Conservation (phyloP, 2,113 vertebrate species). For the Zootoca vivipara region DNA sequence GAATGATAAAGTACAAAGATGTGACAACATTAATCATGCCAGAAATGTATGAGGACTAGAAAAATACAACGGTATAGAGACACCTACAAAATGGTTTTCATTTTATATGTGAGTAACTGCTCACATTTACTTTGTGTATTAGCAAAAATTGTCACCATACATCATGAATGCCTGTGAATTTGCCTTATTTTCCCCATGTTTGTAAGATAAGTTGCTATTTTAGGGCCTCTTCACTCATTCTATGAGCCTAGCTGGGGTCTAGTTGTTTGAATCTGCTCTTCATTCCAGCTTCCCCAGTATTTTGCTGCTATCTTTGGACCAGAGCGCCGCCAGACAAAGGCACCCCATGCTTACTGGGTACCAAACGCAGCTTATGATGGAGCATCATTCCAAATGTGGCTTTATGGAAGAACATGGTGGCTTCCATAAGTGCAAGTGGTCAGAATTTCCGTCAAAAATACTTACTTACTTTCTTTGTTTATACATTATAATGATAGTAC, state of each 20-base stretch:
- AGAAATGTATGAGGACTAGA: not conserved
- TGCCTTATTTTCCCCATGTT: not conserved
- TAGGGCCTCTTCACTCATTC: not conserved
- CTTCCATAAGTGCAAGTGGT: no score
- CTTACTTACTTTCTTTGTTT: no score
- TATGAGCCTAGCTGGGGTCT: not conserved
- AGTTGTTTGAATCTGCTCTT: not conserved
- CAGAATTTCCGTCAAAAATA: no score
- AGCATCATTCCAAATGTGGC: no score
- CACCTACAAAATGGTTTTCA: slow-evolving; percentile 20
- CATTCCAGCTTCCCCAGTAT: not conserved
- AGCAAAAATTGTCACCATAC: slow-evolving; percentile 20
- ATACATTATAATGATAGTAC: no score
- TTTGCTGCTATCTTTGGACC: no score
- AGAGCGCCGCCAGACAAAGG: no score
- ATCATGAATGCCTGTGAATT: not conserved
- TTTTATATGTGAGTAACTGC: slow-evolving; percentile 2
- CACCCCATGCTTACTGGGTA: no score
- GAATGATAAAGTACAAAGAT: slow-evolving; percentile 9
- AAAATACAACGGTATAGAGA: not conserved
- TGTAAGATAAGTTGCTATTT: not conserved
- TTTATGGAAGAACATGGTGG: no score
- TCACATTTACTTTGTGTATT: not conserved
- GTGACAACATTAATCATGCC: slow-evolving; percentile 16
- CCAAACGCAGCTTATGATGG: no score